These are phyloP conservation scores for Ailuropoda melanoleuca DNA, from an alignment of 2,113 vertebrate species.

Conservation along the genomic window DNA sequence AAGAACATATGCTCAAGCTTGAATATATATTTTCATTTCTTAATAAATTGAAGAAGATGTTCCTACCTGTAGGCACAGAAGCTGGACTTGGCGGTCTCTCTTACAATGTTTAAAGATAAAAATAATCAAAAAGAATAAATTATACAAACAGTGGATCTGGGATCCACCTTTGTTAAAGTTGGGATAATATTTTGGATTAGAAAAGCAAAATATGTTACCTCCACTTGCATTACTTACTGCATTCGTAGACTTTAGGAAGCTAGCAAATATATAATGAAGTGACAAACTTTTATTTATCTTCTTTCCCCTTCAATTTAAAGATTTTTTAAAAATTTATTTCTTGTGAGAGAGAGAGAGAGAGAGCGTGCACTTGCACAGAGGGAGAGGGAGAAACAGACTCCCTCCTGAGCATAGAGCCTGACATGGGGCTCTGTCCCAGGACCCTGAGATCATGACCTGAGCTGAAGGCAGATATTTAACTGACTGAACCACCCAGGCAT, in stretches of 20 bases:
- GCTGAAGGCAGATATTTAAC: neutral
- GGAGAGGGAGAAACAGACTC: neutral
- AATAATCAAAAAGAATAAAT: neutral
- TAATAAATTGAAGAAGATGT: neutral
- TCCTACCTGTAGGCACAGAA: neutral
- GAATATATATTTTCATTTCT: neutral
- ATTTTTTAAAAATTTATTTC: neutral
- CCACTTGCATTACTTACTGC: neutral
- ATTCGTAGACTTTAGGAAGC: neutral
- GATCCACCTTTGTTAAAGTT: neutral
- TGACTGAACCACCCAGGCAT: neutral
- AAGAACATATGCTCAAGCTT: neutral
- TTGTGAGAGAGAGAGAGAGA: too few species aligned
- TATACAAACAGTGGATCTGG: neutral
- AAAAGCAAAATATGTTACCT: constrained; percentile 5
- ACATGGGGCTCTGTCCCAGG: neutral
- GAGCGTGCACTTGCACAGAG: neutral
- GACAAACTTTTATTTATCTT: neutral
- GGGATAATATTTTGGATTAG: neutral
- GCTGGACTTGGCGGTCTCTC: neutral
- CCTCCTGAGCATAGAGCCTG: neutral
- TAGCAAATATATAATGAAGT: neutral
- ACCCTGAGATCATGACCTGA: neutral
- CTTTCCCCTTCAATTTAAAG: neutral
- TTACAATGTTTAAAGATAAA: neutral